These are phyloP conservation scores for Silurus meridionalis DNA, from an alignment of 2,113 vertebrate genomes.

Conservation along the genomic window DNA sequence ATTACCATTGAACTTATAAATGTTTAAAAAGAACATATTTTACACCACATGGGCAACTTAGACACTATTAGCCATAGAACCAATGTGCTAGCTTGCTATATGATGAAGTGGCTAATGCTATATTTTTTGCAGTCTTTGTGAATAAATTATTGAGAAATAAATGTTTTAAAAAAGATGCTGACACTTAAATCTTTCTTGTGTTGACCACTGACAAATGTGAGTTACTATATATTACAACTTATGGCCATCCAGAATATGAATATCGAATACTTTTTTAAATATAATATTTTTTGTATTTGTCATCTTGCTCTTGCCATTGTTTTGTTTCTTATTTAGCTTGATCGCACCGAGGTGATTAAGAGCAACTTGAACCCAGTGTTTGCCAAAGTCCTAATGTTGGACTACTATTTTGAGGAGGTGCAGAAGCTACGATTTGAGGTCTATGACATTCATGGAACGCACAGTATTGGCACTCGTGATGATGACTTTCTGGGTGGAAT, in stretches of 20 bases:
- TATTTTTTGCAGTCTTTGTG: neutral
- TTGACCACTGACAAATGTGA: neutral
- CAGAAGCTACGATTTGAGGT: slow-evolving; percentile 94
- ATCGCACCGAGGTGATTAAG: slow-evolving; percentile 90
- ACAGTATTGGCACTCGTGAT: slow-evolving; percentile 80
- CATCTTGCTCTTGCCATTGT: neutral
- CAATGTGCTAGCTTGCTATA: neutral
- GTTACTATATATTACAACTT: neutral
- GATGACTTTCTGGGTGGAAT: slow-evolving; percentile 91
- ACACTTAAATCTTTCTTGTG: neutral
- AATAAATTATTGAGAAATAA: neutral
- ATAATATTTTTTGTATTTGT: neutral
- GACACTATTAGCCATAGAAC: neutral
- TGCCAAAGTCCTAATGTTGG: slow-evolving; percentile 87
- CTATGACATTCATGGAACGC: slow-evolving; percentile 87
- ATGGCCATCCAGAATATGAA: neutral
- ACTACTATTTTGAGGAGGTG: slow-evolving; percentile 94
- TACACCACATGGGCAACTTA: neutral
- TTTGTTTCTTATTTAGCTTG: slow-evolving; percentile 74
- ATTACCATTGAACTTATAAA: neutral
- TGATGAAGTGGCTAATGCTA: neutral
- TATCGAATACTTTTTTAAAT: too few species aligned
- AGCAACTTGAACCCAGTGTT: slow-evolving; percentile 93
- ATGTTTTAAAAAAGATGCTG: neutral
- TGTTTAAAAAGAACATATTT: neutral